phyloP scores from a whole-genome alignment of 2,113 vertebrate species.

The Spheniscus mendiculus region DNA sequence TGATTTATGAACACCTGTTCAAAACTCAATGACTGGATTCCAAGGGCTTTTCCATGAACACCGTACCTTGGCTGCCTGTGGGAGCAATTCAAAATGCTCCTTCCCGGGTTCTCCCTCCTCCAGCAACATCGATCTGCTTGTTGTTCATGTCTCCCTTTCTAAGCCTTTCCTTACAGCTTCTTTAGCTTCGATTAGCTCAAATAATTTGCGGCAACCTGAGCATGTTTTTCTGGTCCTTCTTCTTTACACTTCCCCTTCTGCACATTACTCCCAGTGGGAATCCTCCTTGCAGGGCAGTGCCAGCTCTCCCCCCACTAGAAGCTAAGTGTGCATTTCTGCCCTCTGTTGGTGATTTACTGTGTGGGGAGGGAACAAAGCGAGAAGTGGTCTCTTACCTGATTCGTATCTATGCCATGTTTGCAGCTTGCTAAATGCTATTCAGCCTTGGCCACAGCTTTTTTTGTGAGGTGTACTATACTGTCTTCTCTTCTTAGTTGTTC shows the following conservation, averaged over 20 bases:
- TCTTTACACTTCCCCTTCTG: background rate
- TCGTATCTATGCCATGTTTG: background rate
- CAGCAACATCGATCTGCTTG: background rate
- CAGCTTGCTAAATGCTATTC: background rate
- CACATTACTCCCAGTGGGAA: background rate
- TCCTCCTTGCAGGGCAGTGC: background rate
- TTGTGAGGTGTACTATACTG: background rate
- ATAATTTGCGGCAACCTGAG: background rate
- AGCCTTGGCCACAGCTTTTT: background rate
- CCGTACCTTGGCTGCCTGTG: accelerated
- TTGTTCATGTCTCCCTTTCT: background rate
- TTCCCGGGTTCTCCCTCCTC: background rate
- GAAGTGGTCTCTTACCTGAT: background rate
- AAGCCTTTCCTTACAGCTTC: background rate
- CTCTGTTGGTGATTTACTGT: background rate
- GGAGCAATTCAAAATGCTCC: background rate
- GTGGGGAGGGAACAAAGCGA: background rate
- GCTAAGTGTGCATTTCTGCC: background rate
- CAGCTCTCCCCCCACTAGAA: background rate
- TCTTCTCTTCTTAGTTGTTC: background rate
- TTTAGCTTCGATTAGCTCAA: background rate
- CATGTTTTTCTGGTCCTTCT: background rate
- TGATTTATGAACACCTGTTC: background rate
- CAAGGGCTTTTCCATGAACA: background rate
- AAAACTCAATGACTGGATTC: background rate